Conservation (phyloP, 2,113 vertebrate species). For the Sylvietta virens region DNA sequence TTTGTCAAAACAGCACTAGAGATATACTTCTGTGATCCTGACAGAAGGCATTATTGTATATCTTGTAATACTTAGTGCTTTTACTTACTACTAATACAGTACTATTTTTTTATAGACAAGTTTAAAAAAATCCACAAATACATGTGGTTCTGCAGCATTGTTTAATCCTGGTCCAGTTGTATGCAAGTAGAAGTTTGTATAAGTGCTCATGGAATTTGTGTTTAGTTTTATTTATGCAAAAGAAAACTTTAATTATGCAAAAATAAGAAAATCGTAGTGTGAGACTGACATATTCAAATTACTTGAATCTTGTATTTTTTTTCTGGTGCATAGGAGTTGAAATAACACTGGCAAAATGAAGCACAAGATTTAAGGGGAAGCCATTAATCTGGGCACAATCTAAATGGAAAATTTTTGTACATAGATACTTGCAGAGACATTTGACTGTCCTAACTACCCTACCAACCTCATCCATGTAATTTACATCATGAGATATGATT, state of each 20-base stretch:
- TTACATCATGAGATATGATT: conserved; percentile 29
- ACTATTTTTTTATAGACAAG: not conserved
- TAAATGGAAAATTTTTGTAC: not conserved
- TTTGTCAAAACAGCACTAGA: not conserved
- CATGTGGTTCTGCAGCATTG: not conserved
- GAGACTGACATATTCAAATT: not conserved
- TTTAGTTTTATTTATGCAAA: conserved; percentile 7
- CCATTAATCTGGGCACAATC: not conserved
- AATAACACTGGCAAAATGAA: not conserved
- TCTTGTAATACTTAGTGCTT: not conserved
- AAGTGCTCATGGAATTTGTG: not conserved
- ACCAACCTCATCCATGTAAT: not conserved
- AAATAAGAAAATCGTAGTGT: not conserved
- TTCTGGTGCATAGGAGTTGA: not conserved
- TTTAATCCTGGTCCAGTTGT: not conserved
- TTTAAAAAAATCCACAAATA: not conserved
- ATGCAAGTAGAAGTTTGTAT: not conserved
- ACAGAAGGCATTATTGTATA: not conserved
- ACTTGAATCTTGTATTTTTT: not conserved
- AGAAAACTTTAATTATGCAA: not conserved
- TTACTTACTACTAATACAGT: not conserved
- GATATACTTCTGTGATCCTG: not conserved
- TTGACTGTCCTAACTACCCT: not conserved
- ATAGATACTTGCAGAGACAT: not conserved
- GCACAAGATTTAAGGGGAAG: not conserved